These are phyloP conservation scores for Dolichopus griseipennis DNA, from an alignment of 2,888 invertebrate genomes.

Conservation along the genomic window DNA sequence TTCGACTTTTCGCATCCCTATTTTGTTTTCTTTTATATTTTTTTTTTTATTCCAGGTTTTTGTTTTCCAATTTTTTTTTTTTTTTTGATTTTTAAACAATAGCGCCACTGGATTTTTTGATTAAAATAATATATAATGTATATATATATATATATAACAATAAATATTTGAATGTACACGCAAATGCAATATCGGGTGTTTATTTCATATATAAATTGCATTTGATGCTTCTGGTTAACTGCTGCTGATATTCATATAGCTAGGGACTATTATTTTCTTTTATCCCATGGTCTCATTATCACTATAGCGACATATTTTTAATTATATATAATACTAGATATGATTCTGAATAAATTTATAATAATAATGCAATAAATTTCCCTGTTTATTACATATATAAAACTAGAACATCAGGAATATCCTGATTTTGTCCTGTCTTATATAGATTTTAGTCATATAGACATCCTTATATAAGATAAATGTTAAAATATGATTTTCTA, in stretches of 20 bases:
- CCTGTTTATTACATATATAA: background rate
- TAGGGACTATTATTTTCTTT: background rate
- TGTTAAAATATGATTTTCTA: no score
- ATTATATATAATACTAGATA: background rate
- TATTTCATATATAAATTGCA: background rate
- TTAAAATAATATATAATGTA: background rate
- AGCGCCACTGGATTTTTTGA: conserved; percentile 2
- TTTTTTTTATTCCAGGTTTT: background rate
- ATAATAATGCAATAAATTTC: background rate
- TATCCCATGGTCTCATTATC: no score
- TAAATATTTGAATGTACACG: background rate
- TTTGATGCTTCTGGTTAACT: background rate
- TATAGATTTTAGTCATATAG: no score
- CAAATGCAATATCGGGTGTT: background rate
- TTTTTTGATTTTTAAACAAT: background rate
- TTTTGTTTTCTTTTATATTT: background rate
- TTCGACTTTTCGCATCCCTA: background rate
- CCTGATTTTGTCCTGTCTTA: background rate
- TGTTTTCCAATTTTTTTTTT: background rate
- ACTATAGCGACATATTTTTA: background rate
- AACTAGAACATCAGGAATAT: conserved; percentile 1
- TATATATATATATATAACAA: background rate
- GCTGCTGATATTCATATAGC: background rate
- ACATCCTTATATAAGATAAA: no score
- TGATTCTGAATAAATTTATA: background rate